Evolutionary conservation across 1,140 invertebrate genomes (phyloP).

Genomic region (Drosophila auraria): DNA sequence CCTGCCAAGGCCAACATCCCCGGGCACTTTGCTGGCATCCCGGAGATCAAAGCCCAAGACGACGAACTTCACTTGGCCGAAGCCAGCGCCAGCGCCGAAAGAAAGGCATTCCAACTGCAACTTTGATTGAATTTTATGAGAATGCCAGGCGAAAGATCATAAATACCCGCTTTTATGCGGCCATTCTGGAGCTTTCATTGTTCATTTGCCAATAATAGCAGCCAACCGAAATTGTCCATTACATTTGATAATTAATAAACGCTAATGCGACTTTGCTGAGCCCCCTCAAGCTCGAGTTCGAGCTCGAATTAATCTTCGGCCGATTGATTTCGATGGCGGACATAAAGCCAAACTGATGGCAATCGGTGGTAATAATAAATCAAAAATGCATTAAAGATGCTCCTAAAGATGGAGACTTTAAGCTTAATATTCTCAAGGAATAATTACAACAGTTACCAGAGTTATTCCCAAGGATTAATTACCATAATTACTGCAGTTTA

Average conservation of each 20-base stretch:
- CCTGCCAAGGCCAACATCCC: background rate
- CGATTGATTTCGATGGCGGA: slow-evolving; percentile 8
- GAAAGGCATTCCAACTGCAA: slow-evolving; percentile 46
- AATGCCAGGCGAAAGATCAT: slow-evolving; percentile 38
- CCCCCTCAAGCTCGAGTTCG: no score
- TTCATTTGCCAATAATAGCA: slow-evolving; percentile 42
- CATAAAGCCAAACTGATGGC: background rate
- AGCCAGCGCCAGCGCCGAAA: background rate
- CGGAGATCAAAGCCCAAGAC: slow-evolving; percentile 46
- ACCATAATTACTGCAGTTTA: no score
- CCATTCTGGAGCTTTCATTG: slow-evolving; percentile 35
- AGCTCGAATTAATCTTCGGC: background rate
- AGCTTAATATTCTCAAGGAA: no score
- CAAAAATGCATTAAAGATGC: background rate
- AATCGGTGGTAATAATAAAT: background rate
- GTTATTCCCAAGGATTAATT: no score
- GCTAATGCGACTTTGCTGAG: slow-evolving; percentile 17
- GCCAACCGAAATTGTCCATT: slow-evolving; percentile 25
- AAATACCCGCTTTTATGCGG: slow-evolving; percentile 48
- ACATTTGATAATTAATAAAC: slow-evolving; percentile 55
- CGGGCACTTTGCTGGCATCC: slow-evolving; percentile 8
- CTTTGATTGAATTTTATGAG: slow-evolving; percentile 54
- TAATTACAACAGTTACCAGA: no score
- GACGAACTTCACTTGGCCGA: slow-evolving; percentile 32
- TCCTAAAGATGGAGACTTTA: no score